Base-by-base conservation (phyloP, 2,888 invertebrate species). In the Perizoma flavofasciatum region DNA sequence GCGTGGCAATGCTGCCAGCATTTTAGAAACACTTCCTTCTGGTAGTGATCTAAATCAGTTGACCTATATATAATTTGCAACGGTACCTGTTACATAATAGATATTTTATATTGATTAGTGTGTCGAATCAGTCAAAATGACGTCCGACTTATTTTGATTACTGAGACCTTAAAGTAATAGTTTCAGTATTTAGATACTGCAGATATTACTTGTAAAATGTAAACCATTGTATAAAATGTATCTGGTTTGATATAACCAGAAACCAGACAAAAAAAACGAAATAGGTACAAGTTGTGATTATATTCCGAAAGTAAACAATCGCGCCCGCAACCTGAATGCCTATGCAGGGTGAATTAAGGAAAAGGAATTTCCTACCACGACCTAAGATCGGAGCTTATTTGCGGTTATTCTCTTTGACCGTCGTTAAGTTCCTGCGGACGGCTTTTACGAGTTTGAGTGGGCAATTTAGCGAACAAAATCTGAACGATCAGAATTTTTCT, bases 361-460 rank as follows among this genome's bases (percentile, higher is more conserved):
- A 88, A 83, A 79, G 82, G 88, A 87, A 87, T 88, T 90, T 88
- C 86, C 89, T 85, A 82, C 81, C 81, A 82, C 81, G 80, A 79
- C 83, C 82, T 84, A 82, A 88, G 86, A 91, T 90, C 86, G 88
- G 85, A 83, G 88, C 89, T 91, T 92, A 89, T 91, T 92, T 92
- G 91, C 87, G 91, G 91, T 91, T 90, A 91, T 90, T 88, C 91
- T 88, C 90, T 91, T 91, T 92, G 91, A 91, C 92, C 91, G 91
- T 89, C 91, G 89, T 92, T 90, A 90, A 88, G 88, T 86, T 91
- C 85, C 88, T 85, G 85, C 81, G 80, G 87, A 87, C 84, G 85
- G 88, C 88, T 88, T 89, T 89, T 88, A 89, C 86, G 88, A 88
- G 88, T 90, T 91, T 80, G 86, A 92, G 92, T 88, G 88, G 90